Evolutionary conservation across 2,113 vertebrate species (phyloP).

Genomic region (Raja brachyura): DNA sequence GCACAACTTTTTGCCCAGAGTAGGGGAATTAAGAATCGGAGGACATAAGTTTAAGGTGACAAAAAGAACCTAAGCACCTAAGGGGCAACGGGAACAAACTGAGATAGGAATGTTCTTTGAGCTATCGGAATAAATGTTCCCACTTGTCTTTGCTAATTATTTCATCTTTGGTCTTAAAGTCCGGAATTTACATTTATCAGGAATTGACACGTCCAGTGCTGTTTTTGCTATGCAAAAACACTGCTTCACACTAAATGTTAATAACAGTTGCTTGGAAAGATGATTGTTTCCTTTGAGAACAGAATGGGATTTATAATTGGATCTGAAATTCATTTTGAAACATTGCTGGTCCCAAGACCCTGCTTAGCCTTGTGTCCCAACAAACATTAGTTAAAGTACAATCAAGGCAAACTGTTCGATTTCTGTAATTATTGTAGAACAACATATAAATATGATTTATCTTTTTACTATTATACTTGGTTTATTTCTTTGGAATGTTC

Average conservation of each 20-base stretch:
- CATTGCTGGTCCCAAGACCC: slow-evolving; percentile 15
- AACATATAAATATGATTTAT: slow-evolving; percentile 30
- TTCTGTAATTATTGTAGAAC: slow-evolving; percentile 33
- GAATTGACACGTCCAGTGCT: background rate
- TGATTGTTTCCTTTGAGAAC: slow-evolving; percentile 20
- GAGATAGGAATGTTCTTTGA: background rate
- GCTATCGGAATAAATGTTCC: background rate
- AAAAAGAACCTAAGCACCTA: too few species aligned
- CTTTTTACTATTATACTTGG: background rate
- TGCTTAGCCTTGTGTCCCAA: slow-evolving; percentile 26
- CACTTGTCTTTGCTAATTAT: background rate
- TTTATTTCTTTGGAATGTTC: background rate
- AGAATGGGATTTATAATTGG: slow-evolving; percentile 33
- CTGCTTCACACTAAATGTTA: slow-evolving; percentile 25
- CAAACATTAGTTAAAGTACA: slow-evolving; percentile 37
- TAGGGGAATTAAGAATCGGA: too few species aligned
- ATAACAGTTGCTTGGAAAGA: slow-evolving; percentile 33
- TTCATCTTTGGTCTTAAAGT: background rate
- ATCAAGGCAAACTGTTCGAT: slow-evolving; percentile 29
- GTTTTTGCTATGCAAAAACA: slow-evolving; percentile 1
- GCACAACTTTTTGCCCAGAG: too few species aligned
- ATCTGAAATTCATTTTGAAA: slow-evolving; percentile 14
- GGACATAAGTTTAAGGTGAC: too few species aligned
- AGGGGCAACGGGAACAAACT: background rate
- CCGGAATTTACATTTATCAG: background rate